Base-by-base conservation (phyloP, 1,140 invertebrate genomes). In the Hormaphis cornu region DNA sequence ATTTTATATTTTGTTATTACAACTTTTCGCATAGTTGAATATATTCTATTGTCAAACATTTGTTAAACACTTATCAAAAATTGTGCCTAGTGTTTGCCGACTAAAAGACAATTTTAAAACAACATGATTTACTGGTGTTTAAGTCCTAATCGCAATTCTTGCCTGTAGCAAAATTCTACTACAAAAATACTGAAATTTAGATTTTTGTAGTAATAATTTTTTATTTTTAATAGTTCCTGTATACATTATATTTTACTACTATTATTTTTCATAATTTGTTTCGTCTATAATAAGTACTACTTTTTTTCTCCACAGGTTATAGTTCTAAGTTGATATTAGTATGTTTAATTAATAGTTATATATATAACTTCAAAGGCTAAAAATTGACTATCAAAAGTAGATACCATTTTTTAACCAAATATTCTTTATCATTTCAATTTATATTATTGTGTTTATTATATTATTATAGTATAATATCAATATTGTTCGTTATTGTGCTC, bases 171-270 rank as follows among this genome's bases (percentile, higher is more conserved):
- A 56, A 56, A 37, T 56, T 20, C n/a, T n/a, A n/a, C n/a, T n/a
- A n/a, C 53, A 56, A 56, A 56, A 8, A 24, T 3, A 56, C 24
- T 22, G n/a, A 56, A 18, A 56, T 37, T 37, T 37, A 14, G 0
- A 12, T 56, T 56, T 54, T 37, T 18, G 30, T 56, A 35, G 18
- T 37, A 56, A 56, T 56, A 8, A 52, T 37, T 33, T n/a, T 56
- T 20, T 48, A 63, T 46, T 63, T 63, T 8, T 46, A 48, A 63
- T 48, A 63, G 59, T 63, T 63, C 59, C 59, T 63, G 59, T 63
- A 63, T 63, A n/a, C n/a, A n/a, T 63, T 48, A 33, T 61, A 30
- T 61, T 28, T 26, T 30, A 46, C 48, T n/a, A n/a, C n/a, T 63
- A 63, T 33, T 61, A 37, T 63, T 46, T 63, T 63, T 40, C 46